These are phyloP conservation scores for Exaiptasia diaphana DNA, from an alignment of 64 coral and sea anemone genomes.

Conservation along the genomic window DNA sequence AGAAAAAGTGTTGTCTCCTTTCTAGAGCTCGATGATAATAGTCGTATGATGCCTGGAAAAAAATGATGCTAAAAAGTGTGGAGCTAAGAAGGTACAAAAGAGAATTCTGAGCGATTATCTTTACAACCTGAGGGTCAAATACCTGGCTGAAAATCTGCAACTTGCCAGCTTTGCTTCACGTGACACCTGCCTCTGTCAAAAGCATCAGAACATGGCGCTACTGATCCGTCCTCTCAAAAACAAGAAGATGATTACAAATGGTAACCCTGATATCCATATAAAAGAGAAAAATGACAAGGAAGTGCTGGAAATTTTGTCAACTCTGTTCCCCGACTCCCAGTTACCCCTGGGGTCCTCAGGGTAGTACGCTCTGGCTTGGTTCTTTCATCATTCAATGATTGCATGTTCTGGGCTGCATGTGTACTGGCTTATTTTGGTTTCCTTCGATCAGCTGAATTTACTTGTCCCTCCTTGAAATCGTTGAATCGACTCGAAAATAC, in stretches of 20 bases:
- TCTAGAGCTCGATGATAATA: constrained; percentile 30
- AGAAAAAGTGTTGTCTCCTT: constrained; percentile 15
- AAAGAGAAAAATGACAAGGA: constrained; percentile 31
- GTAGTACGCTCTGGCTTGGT: neutral
- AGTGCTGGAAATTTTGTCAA: neutral
- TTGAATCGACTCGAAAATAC: neutral
- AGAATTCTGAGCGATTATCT: constrained; percentile 29
- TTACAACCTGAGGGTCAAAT: constrained; percentile 36
- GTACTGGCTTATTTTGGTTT: no score
- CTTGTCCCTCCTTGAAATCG: neutral
- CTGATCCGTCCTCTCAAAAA: constrained; percentile 15
- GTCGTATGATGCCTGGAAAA: constrained; percentile 49
- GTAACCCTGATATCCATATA: constrained; percentile 17
- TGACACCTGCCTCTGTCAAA: constrained; percentile 15
- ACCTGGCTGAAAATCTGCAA: constrained; percentile 44
- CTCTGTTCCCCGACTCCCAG: no score
- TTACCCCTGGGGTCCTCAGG: neutral
- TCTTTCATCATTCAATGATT: neutral
- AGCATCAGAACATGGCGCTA: constrained; percentile 27
- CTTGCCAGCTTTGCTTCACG: constrained; percentile 24
- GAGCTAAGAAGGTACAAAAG: constrained; percentile 24
- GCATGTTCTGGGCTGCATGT: neutral
- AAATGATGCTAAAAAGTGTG: constrained; percentile 41
- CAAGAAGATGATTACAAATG: neutral
- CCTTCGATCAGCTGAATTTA: neutral